Conservation (phyloP, 2,113 vertebrate genomes). For the Austrofundulus limnaeus region DNA sequence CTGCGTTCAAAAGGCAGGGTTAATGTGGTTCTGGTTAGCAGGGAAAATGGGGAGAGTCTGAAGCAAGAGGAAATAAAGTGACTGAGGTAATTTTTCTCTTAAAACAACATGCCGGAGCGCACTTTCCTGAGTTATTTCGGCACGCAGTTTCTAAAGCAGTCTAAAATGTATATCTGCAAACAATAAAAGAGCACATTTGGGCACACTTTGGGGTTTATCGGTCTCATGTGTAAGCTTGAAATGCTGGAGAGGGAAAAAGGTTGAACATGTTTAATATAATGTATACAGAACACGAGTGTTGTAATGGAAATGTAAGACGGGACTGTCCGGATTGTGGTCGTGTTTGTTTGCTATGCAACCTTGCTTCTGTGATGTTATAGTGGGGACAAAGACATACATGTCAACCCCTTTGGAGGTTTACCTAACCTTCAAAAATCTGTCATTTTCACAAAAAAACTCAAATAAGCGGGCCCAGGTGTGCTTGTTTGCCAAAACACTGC, state of each 20-base stretch:
- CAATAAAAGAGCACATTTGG: slow-evolving; percentile 46
- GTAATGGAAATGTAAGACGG: slow-evolving; percentile 27
- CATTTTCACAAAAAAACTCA: no score
- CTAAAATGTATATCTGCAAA: slow-evolving; percentile 69
- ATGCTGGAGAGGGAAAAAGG: slow-evolving; percentile 9
- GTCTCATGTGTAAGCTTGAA: slow-evolving; percentile 32
- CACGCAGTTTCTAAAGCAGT: slow-evolving; percentile 59
- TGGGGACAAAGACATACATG: slow-evolving; percentile 5
- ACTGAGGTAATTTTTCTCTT: slow-evolving; percentile 65
- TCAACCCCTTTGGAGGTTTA: no score
- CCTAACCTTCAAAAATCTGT: no score
- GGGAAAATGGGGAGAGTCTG: slow-evolving; percentile 55
- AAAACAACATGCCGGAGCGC: slow-evolving; percentile 64
- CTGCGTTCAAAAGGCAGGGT: slow-evolving; percentile 52
- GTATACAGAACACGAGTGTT: slow-evolving; percentile 4
- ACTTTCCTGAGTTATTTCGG: slow-evolving; percentile 55
- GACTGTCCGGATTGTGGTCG: slow-evolving; percentile 6
- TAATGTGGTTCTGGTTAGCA: slow-evolving; percentile 74
- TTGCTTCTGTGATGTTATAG: slow-evolving; percentile 16
- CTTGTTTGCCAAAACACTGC: no score
- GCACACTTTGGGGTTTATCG: slow-evolving; percentile 53
- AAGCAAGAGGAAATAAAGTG: slow-evolving; percentile 38
- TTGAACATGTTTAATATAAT: slow-evolving; percentile 30
- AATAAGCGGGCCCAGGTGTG: no score
- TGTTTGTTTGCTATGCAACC: slow-evolving; percentile 17